Evolutionary conservation across 2,888 invertebrate species (phyloP).

Genomic region (Philonicus albiceps): DNA sequence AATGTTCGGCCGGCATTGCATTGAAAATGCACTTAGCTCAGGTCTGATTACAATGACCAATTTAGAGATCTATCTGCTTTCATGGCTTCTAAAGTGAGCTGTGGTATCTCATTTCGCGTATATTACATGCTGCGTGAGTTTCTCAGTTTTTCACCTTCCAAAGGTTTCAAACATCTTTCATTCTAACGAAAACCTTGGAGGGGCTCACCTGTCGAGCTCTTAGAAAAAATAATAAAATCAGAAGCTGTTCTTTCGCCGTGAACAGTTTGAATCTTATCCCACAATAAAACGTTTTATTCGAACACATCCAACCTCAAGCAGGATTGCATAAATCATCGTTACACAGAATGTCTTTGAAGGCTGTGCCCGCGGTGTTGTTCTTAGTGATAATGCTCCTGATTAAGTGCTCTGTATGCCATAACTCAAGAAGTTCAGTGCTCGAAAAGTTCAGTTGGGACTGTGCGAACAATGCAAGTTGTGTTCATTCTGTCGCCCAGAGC

Average conservation of each 20-base stretch:
- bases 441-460: constrained; percentile 64
- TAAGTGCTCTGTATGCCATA: background rate
- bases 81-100: constrained; percentile 51
- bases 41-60: constrained; percentile 51
- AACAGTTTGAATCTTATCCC: constrained; percentile 60
- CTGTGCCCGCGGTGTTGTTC: background rate
- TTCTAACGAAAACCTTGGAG: constrained; percentile 42
- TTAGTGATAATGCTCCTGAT: background rate
- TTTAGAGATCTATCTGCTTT: constrained; percentile 51
- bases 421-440: constrained; percentile 48
- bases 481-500: constrained; percentile 66
- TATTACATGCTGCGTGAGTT: constrained; percentile 10
- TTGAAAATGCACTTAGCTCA: constrained; percentile 40
- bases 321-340: background rate
- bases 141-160: background rate
- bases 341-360: constrained; percentile 3
- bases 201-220: constrained; percentile 16
- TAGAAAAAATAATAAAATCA: constrained; percentile 61
- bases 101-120: constrained; percentile 14
- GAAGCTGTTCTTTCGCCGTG: constrained; percentile 58
- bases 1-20: background rate
- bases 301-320: background rate
- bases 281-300: constrained; percentile 22
- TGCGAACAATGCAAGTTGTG: constrained; percentile 71
- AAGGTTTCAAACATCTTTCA: constrained; percentile 35